phyloP scores from a whole-genome alignment of 2,888 invertebrate species.

The Ophioninae sp. region DNA sequence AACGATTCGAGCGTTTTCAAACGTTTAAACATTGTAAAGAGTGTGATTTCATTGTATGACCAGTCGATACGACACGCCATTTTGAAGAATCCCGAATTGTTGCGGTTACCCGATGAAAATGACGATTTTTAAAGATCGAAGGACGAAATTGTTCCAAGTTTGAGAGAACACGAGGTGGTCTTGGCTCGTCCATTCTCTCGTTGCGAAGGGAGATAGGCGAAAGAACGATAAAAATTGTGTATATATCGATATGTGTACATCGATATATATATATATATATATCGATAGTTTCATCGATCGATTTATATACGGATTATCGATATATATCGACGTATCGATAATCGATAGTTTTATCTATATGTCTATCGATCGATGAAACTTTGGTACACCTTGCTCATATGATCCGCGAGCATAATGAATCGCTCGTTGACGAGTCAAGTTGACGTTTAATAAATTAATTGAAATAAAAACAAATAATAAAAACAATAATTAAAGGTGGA shows the following conservation, averaged over 20 bases:
- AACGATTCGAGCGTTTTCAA: background rate
- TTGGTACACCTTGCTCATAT: conserved; percentile 38
- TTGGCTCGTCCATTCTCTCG: background rate
- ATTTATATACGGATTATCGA: too few relatives aligned
- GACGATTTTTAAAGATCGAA: background rate
- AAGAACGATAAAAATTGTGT: background rate
- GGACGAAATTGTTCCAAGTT: conserved; percentile 1
- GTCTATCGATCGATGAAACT: background rate
- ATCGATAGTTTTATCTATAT: background rate
- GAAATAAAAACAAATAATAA: conserved; percentile 16
- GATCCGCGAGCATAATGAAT: conserved; percentile 20
- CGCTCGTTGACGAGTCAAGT: conserved; percentile 53
- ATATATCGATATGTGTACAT: background rate
- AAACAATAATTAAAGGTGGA: conserved; percentile 5
- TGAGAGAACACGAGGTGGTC: background rate
- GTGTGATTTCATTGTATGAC: conserved; percentile 10
- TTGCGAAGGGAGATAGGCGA: background rate
- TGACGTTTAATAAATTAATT: conserved; percentile 33
- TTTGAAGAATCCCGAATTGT: background rate
- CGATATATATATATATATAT: background rate
- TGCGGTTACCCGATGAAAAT: background rate
- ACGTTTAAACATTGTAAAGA: conserved; percentile 15
- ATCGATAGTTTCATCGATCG: too few relatives aligned
- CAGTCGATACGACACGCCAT: background rate
- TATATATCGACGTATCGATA: too few relatives aligned